phyloP scores from a whole-genome alignment of 2,113 vertebrate genomes.

The Bufo gargarizans region DNA sequence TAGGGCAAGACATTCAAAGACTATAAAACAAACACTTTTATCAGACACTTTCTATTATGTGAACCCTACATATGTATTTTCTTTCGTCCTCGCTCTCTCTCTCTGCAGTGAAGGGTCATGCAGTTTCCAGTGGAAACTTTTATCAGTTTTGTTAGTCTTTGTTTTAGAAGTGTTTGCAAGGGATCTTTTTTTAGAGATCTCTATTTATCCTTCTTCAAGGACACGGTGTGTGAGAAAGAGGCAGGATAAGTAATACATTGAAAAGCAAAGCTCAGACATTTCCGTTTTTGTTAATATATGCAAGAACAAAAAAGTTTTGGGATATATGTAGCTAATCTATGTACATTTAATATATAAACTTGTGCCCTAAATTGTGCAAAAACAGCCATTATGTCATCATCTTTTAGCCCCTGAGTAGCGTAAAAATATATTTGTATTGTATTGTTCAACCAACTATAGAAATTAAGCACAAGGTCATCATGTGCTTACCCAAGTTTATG shows the following conservation, averaged over 20 bases:
- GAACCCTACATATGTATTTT: slow-evolving; percentile 26
- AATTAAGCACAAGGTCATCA: neutral
- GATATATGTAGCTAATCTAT: slow-evolving; percentile 1
- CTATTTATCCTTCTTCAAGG: slow-evolving; percentile 58
- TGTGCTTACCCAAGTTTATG: neutral
- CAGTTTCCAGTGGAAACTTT: slow-evolving; percentile 56
- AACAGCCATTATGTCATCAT: neutral
- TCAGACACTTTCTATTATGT: slow-evolving; percentile 38
- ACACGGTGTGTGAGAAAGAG: slow-evolving; percentile 48
- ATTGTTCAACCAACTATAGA: neutral
- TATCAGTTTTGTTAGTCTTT: slow-evolving; percentile 54
- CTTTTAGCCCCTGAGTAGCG: neutral
- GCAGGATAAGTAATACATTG: slow-evolving; percentile 34
- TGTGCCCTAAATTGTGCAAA: neutral
- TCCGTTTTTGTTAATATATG: slow-evolving; percentile 19
- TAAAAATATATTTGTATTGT: neutral
- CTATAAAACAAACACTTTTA: slow-evolving; percentile 51
- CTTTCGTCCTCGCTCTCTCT: neutral
- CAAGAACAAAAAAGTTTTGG: slow-evolving; percentile 16
- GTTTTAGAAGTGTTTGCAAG: slow-evolving; percentile 53
- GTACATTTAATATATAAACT: neutral
- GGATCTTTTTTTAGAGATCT: slow-evolving; percentile 54
- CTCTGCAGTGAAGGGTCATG: slow-evolving; percentile 31
- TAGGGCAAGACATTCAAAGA: slow-evolving; percentile 49
- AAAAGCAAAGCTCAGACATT: slow-evolving; percentile 37